Percentiles rank a stretch among this genome's conserved stretches.
Evolutionary conservation across 2,113 vertebrate species (phyloP).

Genomic region (Centropus bengalensis): DNA sequence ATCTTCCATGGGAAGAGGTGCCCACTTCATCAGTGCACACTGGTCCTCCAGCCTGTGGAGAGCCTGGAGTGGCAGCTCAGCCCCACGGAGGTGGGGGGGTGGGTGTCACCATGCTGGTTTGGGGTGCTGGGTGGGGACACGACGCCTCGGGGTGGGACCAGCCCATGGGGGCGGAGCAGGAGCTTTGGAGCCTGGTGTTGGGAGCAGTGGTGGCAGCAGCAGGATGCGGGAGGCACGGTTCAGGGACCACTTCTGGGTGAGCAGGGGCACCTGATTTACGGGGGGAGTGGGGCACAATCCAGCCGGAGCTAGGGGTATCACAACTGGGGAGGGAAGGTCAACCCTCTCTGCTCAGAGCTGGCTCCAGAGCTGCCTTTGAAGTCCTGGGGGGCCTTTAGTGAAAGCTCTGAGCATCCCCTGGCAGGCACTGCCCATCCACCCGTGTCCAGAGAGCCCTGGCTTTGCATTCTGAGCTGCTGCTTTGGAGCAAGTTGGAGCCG

Average conservation of each 20-base stretch:
- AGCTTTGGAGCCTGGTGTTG: too few species aligned
- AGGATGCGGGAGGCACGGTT: conserved; percentile 86
- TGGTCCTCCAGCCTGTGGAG: too few species aligned
- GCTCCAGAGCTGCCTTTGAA: neutral
- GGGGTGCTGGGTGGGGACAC: neutral
- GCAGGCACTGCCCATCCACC: too few species aligned
- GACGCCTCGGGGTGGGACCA: neutral
- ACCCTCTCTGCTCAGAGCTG: too few species aligned
- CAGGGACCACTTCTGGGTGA: conserved; percentile 92
- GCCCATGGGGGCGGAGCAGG: too few species aligned
- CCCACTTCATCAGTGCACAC: neutral
- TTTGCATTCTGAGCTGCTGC: neutral
- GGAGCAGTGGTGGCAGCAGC: neutral
- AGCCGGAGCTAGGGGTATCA: rapidly evolving
- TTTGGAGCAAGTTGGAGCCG: too few species aligned
- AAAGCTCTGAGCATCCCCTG: neutral
- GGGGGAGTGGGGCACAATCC: neutral
- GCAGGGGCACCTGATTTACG: neutral
- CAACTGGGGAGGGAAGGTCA: neutral
- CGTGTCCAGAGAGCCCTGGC: too few species aligned
- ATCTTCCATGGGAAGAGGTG: neutral
- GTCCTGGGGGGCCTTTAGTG: neutral
- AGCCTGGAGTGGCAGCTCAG: too few species aligned
- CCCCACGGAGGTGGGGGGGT: neutral
- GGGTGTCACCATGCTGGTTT: neutral